Evolutionary conservation across 2,888 invertebrate genomes (phyloP), one percentile per base, ranked within the genome.

Genomic region (Tetragonisca angustula): DNA sequence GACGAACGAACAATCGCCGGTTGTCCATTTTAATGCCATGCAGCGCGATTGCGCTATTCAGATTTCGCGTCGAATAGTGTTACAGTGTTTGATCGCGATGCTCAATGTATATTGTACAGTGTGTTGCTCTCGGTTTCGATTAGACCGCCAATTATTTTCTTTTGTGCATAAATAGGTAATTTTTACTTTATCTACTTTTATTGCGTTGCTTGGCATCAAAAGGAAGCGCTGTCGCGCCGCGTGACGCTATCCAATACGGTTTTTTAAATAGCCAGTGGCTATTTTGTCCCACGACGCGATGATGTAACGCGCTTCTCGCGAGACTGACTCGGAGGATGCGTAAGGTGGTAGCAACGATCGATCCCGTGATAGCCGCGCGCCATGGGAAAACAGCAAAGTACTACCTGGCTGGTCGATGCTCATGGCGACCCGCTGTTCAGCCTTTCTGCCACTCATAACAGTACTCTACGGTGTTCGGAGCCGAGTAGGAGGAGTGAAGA

Each of bases 351-450:
- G 27, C 9, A 72, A 70, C 85, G 88, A 86, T 89, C 89, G 84
- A 81, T 83, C 79, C 43, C 76, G 74, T 88, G 83, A 82, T 87
- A 71, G 81, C 86, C 81, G 90, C 87, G 84, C 88, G 82, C 72
- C 86, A 90, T 90, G 90, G 88, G 89, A 91, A 91, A 90, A 88
- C 79, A 78, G 83, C 79, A 74, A 84, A 71, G 80, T 88, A 83
- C 64, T 80, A n/a, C n/a, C n/a, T 77, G 19, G 73, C 49, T 84
- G 76, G 32, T 65, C 52, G 49, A 70, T 79, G 71, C 61, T 76
- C 74, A 65, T 72, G 79, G 73, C 71, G 43, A 72, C 49, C 76
- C 68, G 68, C 81, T 79, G 81, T 69, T 69, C 81, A 78, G 73
- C 78, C 67, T 71, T 80, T 27, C 52, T 68, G 76, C 74, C 82